These are phyloP conservation scores for Nemotelus pantherinus DNA, from an alignment of 2,888 invertebrate genomes.

Conservation along the genomic window DNA sequence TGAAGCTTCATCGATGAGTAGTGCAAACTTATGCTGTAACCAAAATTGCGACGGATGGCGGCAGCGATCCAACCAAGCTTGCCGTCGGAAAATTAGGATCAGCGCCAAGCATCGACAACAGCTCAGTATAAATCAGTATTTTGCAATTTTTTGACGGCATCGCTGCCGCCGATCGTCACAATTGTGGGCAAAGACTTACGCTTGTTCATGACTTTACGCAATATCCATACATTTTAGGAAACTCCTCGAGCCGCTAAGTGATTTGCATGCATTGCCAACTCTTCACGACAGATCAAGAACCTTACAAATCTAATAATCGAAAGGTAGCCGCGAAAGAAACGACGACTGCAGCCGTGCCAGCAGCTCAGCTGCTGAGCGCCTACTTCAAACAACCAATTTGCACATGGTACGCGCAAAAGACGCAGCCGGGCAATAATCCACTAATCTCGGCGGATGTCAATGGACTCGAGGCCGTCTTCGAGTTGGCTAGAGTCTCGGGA, in stretches of 20 bases:
- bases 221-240: too few relatives aligned
- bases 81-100: too few relatives aligned
- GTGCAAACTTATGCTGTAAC: too few relatives aligned
- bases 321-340: neutral
- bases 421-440: conserved; percentile 31
- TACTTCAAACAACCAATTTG: conserved; percentile 29
- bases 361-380: conserved; percentile 19
- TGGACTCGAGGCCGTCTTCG: conserved; percentile 40
- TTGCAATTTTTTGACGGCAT: too few relatives aligned
- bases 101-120: too few relatives aligned
- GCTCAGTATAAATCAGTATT: too few relatives aligned
- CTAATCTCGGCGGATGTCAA: conserved; percentile 41
- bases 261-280: neutral
- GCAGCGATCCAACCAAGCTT: too few relatives aligned
- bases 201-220: too few relatives aligned
- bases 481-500: conserved; percentile 20
- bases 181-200: too few relatives aligned
- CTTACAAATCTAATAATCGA: neutral
- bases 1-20: too few relatives aligned
- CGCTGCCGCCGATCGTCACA: too few relatives aligned
- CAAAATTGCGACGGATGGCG: too few relatives aligned
- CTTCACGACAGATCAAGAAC: neutral
- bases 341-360: neutral
- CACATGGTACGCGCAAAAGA: conserved; percentile 18
- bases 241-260: neutral